Evolutionary conservation across 2,797 vertebrate genomes (phyloP).

Genomic region (Fratercula arctica): DNA sequence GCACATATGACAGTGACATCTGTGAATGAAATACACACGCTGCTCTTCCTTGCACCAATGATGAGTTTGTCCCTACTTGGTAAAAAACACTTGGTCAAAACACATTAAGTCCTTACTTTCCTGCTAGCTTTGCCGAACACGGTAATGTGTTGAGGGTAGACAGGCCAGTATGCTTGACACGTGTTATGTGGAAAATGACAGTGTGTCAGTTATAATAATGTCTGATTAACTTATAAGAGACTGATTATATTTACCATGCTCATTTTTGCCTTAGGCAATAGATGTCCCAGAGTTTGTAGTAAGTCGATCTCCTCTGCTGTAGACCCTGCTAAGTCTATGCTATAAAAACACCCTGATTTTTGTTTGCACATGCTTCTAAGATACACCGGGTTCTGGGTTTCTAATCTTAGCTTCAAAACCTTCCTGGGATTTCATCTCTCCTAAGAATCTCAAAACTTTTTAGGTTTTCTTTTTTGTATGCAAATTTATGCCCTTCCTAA

Average conservation of each 20-base stretch:
- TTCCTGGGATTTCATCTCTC: background rate
- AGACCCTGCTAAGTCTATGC: background rate
- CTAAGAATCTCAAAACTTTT: background rate
- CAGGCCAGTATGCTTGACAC: background rate
- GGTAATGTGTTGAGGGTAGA: background rate
- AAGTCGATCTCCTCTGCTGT: background rate
- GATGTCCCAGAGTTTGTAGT: background rate
- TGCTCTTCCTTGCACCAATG: background rate
- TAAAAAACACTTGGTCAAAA: background rate
- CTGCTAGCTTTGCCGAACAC: background rate
- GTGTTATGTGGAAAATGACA: background rate
- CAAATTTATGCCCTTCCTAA: background rate
- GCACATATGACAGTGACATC: background rate
- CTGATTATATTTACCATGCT: background rate
- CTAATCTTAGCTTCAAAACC: constrained; percentile 9
- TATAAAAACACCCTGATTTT: constrained; percentile 9
- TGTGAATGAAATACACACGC: background rate
- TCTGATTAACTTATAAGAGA: background rate
- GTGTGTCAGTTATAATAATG: background rate
- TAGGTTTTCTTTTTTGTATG: background rate
- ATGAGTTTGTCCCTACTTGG: background rate
- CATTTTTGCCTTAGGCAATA: background rate
- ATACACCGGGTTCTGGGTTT: background rate
- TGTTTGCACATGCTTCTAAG: background rate
- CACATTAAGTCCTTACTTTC: background rate